Evolutionary conservation across 2,797 vertebrate genomes (phyloP).

Genomic region (Hybognathus amarus): DNA sequence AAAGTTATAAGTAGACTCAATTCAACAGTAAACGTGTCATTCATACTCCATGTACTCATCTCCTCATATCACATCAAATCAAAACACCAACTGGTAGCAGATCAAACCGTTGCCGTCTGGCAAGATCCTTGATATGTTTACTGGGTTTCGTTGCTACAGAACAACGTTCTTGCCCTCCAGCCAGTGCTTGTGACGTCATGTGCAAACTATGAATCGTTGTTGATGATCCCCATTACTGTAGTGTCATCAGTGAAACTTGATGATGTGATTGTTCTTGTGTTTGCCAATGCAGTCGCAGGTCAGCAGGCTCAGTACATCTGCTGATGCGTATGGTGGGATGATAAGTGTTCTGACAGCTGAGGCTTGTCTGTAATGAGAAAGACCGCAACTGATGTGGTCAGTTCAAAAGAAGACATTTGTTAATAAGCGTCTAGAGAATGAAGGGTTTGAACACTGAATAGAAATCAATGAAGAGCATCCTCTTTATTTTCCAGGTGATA

Average conservation of each 20-base stretch:
- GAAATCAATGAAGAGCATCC: background rate
- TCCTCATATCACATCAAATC: too few relatives aligned
- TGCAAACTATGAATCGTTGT: too few relatives aligned
- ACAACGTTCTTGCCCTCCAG: too few relatives aligned
- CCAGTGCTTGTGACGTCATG: too few relatives aligned
- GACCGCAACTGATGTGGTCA: too few relatives aligned
- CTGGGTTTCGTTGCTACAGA: too few relatives aligned
- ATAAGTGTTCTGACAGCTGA: background rate
- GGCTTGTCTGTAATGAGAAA: background rate
- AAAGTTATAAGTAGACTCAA: too few relatives aligned
- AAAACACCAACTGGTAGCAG: too few relatives aligned
- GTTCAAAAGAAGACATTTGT: background rate
- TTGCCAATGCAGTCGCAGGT: background rate
- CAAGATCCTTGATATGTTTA: too few relatives aligned
- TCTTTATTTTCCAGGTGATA: background rate
- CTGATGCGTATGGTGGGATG: background rate
- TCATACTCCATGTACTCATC: too few relatives aligned
- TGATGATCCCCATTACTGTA: conserved; percentile 14
- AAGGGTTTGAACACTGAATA: background rate
- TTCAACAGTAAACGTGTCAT: too few relatives aligned
- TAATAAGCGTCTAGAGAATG: background rate
- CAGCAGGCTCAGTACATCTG: background rate
- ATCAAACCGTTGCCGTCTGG: too few relatives aligned
- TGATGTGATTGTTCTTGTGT: conserved; percentile 33
- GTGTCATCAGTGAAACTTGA: conserved; percentile 5